Base-by-base conservation (phyloP, 2,888 invertebrate genomes). In the Drosophila emarginata region DNA sequence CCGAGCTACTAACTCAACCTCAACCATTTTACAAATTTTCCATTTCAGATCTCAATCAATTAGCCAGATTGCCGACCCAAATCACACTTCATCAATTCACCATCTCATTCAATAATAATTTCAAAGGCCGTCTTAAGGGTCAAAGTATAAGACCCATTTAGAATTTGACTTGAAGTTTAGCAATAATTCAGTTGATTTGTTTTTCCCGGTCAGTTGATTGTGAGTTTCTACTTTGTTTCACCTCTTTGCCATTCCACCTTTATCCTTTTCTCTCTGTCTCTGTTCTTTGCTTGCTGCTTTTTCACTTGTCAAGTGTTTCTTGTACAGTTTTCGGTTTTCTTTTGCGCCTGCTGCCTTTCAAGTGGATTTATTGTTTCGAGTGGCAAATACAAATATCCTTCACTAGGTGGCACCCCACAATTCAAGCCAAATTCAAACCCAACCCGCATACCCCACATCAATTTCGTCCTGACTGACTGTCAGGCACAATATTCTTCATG, bases 361-460 rank as follows among this genome's bases (percentile, higher is more conserved):
- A 84, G 88, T 88, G 87, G 83, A 84, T 84, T 84, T 84, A 84
- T 84, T 84, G 83, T 84, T 84, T 86, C 84, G 72, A 77, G 80
- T 76, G 80, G 88, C 83, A 83, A 88, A 80, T 77, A 83, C 83
- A 88, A 88, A 86, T 75, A 74, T 73, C 72, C 68, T 11, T 73
- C 72, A 62, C 5, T 51, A 12, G 39, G 14, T 26, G 28, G 52
- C 40, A 14, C 50, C 37, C 32, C 61, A 7, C 61, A 59, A 45
- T 63, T 53, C 53, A 66, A 61, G 64, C 53, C 21, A 60, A 59
- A 45, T 63, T 54, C 59, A 66, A 61, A 63, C 53, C 45, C 45
- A 12, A 18, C 45, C 45, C 45, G 21, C 45, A 45, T 12, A 45
- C 45, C 45, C 45, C 67, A 66, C 74, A 79, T 79, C 83, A 80